Conservation (phyloP, 2,888 invertebrate genomes). For the Drosophila atroscutellata region DNA sequence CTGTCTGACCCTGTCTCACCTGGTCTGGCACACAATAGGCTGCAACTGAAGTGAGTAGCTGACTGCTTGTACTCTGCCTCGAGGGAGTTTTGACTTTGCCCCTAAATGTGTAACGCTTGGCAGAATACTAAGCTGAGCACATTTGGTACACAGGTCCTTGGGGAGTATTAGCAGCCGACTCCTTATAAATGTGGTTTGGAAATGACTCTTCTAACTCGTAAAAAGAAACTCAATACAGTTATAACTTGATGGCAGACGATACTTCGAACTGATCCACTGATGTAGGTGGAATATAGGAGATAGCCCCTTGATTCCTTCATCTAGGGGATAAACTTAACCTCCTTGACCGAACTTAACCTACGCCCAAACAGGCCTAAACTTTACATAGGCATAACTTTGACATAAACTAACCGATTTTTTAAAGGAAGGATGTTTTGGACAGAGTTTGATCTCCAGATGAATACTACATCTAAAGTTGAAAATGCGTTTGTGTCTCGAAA, state of each 20-base stretch:
- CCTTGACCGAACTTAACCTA: too few species aligned
- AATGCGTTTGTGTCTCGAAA: neutral
- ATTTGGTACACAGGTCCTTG: neutral
- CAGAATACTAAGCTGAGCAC: neutral
- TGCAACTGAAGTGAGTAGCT: neutral
- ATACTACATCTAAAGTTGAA: neutral
- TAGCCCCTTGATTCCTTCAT: too few species aligned
- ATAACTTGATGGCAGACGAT: neutral
- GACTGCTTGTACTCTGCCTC: neutral
- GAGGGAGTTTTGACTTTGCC: neutral
- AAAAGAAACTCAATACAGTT: neutral
- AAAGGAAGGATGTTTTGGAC: too few species aligned
- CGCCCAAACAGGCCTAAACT: too few species aligned
- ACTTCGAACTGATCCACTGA: too few species aligned
- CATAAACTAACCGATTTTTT: too few species aligned
- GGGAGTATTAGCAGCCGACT: neutral
- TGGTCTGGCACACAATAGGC: slow-evolving; percentile 40
- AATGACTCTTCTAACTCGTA: neutral
- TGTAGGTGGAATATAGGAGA: too few species aligned
- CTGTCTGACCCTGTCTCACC: slow-evolving; percentile 21
- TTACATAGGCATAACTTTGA: too few species aligned
- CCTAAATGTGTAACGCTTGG: neutral
- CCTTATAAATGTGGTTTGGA: neutral
- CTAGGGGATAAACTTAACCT: too few species aligned
- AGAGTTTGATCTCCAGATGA: neutral